A percentile compares a stretch with the other conserved stretches of the same genome.
Evolutionary conservation across 2,113 vertebrate genomes (phyloP).

Genomic region (Nipponia nippon): DNA sequence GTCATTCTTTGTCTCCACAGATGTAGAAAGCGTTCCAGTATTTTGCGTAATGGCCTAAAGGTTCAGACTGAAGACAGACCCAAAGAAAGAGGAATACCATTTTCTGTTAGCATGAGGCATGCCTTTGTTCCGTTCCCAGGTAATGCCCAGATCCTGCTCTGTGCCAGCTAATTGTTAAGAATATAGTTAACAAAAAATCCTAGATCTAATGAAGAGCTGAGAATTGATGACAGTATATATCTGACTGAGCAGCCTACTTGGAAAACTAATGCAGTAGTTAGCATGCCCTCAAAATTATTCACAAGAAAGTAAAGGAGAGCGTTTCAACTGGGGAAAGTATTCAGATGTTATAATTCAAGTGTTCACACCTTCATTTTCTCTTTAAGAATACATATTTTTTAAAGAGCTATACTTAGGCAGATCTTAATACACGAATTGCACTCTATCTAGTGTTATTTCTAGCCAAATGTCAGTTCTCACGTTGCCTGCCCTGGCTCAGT

Average conservation of each 20-base stretch:
- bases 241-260: not conserved
- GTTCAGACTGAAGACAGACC: conserved; percentile 15
- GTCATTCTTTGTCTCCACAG: conserved; percentile 46
- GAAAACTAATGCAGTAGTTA: not conserved
- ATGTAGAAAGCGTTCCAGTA: not conserved
- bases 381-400: not conserved
- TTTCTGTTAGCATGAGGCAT: conserved; percentile 93
- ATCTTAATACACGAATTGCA: not conserved
- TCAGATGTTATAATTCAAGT: not conserved
- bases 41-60: not conserved
- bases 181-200: not conserved
- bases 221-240: not conserved
- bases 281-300: not conserved
- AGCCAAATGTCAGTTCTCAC: not conserved
- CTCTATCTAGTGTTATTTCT: not conserved
- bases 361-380: not conserved
- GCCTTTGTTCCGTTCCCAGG: conserved; percentile 94
- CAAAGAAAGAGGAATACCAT: conserved; percentile 72
- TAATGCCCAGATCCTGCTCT: conserved; percentile 44
- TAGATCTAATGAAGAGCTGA: not conserved
- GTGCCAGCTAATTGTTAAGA: not conserved
- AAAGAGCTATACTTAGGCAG: not conserved
- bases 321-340: not conserved
- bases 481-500: not conserved
- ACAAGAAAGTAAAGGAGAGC: not conserved